A percentile compares a stretch with the other conserved stretches of the same genome.
phyloP scores from a whole-genome alignment of 2,888 invertebrate species.

The Caenorhabditis sp. region DNA sequence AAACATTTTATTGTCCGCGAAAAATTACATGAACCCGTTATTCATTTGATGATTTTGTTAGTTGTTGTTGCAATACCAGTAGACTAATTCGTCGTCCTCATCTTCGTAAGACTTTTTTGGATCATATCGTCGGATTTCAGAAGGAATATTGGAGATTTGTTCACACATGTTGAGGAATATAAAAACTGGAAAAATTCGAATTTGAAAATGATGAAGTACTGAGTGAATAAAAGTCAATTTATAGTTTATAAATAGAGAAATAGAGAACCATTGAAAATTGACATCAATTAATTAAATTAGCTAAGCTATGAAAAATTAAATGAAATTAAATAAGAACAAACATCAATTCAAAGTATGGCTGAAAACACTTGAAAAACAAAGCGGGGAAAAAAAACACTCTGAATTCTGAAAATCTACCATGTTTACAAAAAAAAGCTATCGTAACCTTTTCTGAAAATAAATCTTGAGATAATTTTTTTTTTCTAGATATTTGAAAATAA shows the following conservation, averaged over 20 bases:
- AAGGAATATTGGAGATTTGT: conserved; percentile 1
- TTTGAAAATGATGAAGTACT: not conserved
- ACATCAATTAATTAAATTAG: not conserved
- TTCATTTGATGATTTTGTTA: not conserved
- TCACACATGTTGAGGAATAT: not conserved
- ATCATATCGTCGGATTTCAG: conserved; percentile 29
- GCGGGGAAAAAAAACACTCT: too few relatives aligned
- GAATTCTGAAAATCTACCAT: too few relatives aligned
- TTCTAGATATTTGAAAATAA: too few relatives aligned
- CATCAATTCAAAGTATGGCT: not conserved
- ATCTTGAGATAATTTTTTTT: too few relatives aligned
- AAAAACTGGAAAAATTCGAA: not conserved
- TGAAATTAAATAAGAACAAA: not conserved
- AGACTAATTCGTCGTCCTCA: conserved; percentile 36
- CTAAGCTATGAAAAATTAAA: not conserved
- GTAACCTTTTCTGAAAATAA: too few relatives aligned
- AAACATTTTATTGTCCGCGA: not conserved
- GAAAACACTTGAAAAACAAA: too few relatives aligned
- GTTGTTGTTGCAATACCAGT: conserved; percentile 38
- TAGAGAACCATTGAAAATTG: not conserved
- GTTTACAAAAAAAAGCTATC: too few relatives aligned
- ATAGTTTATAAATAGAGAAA: not conserved
- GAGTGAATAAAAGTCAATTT: not conserved
- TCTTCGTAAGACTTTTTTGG: conserved; percentile 27
- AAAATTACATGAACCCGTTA: conserved; percentile 1